phyloP scores from a whole-genome alignment of 2,113 vertebrate species.

The Psilopogon haemacephalus region DNA sequence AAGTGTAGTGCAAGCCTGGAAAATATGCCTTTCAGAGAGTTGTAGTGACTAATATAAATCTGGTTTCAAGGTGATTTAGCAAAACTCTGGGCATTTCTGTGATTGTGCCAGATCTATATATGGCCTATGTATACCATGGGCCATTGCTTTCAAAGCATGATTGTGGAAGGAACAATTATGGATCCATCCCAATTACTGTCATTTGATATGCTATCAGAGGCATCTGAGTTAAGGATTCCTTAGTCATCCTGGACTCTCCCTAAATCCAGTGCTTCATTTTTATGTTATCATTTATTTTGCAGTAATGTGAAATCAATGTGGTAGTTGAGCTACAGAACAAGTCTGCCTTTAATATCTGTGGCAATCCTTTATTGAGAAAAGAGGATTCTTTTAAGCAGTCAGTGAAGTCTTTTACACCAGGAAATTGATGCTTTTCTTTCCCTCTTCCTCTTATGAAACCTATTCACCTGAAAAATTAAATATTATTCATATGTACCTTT shows the following conservation, averaged over 20 bases:
- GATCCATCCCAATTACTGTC: not conserved
- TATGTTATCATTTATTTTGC: not conserved
- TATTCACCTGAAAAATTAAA: not conserved
- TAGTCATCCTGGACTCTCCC: not conserved
- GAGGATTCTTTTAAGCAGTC: not conserved
- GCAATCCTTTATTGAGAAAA: not conserved
- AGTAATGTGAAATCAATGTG: not conserved
- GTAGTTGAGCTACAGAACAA: not conserved
- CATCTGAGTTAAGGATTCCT: not conserved
- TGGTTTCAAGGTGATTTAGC: not conserved
- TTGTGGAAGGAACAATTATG: not conserved
- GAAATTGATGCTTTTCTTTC: not conserved
- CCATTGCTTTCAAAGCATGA: not conserved
- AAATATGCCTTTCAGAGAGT: not conserved
- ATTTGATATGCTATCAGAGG: not conserved
- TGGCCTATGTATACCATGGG: not conserved
- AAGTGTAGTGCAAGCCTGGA: not conserved
- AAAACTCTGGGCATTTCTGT: not conserved
- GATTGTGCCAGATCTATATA: not conserved
- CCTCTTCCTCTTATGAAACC: not conserved
- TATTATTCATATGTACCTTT: not conserved
- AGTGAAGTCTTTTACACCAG: not conserved
- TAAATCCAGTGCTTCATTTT: not conserved
- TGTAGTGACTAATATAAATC: not conserved
- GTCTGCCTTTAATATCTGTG: not conserved